Conservation (phyloP, 2,113 vertebrate genomes). For the Embiotoca jacksoni region DNA sequence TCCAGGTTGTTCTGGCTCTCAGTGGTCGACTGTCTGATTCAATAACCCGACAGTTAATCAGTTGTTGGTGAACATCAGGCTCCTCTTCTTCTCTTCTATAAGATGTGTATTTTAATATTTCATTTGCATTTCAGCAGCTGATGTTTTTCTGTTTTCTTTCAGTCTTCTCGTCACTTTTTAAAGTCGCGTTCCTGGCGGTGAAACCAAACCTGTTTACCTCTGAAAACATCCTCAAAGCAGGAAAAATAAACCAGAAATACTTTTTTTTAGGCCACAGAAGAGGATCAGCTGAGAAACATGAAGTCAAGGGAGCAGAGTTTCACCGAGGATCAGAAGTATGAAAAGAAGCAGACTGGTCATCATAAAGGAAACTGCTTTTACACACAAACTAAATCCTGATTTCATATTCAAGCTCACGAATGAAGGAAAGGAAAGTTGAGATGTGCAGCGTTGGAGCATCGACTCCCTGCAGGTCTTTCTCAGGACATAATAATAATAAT, state of each 20-base stretch:
- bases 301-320: background rate
- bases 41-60: too few species aligned
- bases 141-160: background rate
- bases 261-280: background rate
- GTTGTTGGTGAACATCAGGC: too few species aligned
- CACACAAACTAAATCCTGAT: too few species aligned
- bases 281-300: background rate
- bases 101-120: too few species aligned
- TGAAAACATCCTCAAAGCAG: background rate
- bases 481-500: conserved; percentile 8
- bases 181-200: too few species aligned
- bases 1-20: too few species aligned
- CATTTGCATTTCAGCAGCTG: background rate
- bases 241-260: background rate
- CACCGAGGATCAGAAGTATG: too few species aligned
- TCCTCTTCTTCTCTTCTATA: too few species aligned
- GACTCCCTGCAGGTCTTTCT: background rate
- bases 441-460: too few species aligned
- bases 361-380: too few species aligned
- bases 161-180: background rate
- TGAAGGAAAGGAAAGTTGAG: background rate
- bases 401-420: background rate
- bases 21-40: too few species aligned
- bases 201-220: background rate
- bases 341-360: too few species aligned